phyloP scores from a whole-genome alignment of 2,888 invertebrate genomes.

The Andrena dorsata region DNA sequence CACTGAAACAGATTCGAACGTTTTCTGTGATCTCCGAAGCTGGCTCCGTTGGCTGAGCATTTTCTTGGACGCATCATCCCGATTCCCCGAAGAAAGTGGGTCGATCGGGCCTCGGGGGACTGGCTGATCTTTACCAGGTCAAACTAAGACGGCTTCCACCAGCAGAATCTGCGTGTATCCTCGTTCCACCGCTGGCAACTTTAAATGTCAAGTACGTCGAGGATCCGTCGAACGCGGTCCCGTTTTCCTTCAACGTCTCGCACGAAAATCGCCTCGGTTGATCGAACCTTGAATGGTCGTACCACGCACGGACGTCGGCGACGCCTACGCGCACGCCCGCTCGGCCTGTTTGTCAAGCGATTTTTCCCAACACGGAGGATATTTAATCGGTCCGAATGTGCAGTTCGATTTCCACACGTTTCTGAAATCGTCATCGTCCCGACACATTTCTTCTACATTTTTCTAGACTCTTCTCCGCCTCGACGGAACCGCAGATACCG shows the following conservation, averaged over 20 bases:
- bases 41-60: too few species aligned
- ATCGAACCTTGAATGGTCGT: background rate
- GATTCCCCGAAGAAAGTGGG: too few species aligned
- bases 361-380: background rate
- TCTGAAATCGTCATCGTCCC: background rate
- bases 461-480: background rate
- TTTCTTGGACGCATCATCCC: too few species aligned
- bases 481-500: background rate
- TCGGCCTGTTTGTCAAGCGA: background rate
- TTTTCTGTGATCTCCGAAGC: too few species aligned
- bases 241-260: background rate
- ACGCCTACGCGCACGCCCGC: slow-evolving; percentile 28
- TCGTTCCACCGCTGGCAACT: background rate
- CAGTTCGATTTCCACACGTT: background rate
- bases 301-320: background rate
- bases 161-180: background rate
- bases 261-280: slow-evolving; percentile 8
- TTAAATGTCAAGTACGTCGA: slow-evolving; percentile 1
- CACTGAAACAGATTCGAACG: too few species aligned
- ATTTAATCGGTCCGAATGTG: background rate
- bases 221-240: background rate
- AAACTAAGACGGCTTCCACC: background rate
- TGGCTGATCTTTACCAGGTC: background rate
- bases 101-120: too few species aligned
- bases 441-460: background rate